Base-by-base conservation (phyloP, 1,140 invertebrate genomes). In the Heliconius congener region DNA sequence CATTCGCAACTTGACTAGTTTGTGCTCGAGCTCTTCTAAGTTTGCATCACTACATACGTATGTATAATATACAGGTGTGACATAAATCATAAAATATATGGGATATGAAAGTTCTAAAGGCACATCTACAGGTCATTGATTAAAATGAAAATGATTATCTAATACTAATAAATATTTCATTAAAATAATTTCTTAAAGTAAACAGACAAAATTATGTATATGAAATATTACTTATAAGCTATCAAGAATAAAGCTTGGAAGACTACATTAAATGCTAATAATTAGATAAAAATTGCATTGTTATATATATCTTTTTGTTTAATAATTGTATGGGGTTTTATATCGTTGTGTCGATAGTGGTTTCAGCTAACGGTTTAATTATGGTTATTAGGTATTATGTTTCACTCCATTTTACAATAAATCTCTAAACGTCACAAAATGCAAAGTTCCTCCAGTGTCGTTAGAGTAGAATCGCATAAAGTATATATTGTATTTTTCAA, bases 111-210 rank as follows among this genome's bases (percentile, higher is more conserved):
- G 46, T 74, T 71, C 46, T 73, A 76, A 80, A 80, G 79, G 79
- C 79, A 80, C 78, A 80, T 73, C 74, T 80, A 80, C 79, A 66
- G 74, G 74, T 71, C 52, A 30, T 73, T 23, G n/a, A 5, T 55
- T 71, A 34, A 19, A 60, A 60, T 34, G 19, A 66, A 30, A 66
- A 66, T 23, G n/a, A 23, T 9, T 66, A 27, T 30, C 27, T 66
- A 66, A 66, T 1, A n/a, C n/a, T 30, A 27, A 46, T 46, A 1
- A 23, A 66, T 66, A 66, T 11, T 66, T 66, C 9, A 27, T 23
- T 66, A 30, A 66, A 66, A 66, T 30, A 27, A 3, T 13, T 66
- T 66, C 11, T 27, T 11, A 60, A 23, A 11, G 42, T 46, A 46
- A 4, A 23, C 8, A 0, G n/a, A 60, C 19, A 23, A 16, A 46